Evolutionary conservation across 2,888 invertebrate species (phyloP), one percentile per base, ranked within the genome.

Genomic region (Leptinotarsa rubiginosa): DNA sequence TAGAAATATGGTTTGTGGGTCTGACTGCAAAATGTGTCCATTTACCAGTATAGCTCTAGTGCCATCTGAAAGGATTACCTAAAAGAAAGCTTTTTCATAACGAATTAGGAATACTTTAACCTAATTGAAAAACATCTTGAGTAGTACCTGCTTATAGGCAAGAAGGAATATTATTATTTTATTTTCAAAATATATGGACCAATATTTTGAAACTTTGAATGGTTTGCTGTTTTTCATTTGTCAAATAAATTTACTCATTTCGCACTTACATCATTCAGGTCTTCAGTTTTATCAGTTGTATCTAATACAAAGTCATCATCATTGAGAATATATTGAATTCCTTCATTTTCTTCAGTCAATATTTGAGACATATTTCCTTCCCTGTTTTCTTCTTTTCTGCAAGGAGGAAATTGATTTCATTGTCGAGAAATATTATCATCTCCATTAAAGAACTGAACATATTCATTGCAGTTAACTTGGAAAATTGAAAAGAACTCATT

Each of bases 1-100:
- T 22, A 81, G 62, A 31, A 82, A 73, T 3, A 81, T 62, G 18
- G 79, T 77, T 62, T 80, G 77, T n/a, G 50, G 47, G 13, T 77
- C 72, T 20, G 78, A 79, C 64, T 81, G 78, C 10, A 81, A 66
- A 52, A 83, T 75, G 56, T 79, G 73, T 10, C 81, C 82, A 72
- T 84, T 80, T n/a, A 84, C 77, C 12, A 84, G 56, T 75, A 83
- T 78, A 52, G 83, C 80, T 71, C 75, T 78, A 13, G 81, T 80
- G 13, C 81, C 81, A 73, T 84, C 83, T 49, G 78, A 75, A 65
- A 81, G 80, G 65, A 82, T 69, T n/a, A 82, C 65, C 82, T 83
- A 74, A 68, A 79, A 79, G 41, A 16, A 67, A 41, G 41, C 41
- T 41, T 41, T 10, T 2, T 41, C 41, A 41, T 41, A 2, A 41